These are phyloP conservation scores for Corythaeola cristata DNA, from an alignment of 2,113 vertebrate species.

Conservation along the genomic window DNA sequence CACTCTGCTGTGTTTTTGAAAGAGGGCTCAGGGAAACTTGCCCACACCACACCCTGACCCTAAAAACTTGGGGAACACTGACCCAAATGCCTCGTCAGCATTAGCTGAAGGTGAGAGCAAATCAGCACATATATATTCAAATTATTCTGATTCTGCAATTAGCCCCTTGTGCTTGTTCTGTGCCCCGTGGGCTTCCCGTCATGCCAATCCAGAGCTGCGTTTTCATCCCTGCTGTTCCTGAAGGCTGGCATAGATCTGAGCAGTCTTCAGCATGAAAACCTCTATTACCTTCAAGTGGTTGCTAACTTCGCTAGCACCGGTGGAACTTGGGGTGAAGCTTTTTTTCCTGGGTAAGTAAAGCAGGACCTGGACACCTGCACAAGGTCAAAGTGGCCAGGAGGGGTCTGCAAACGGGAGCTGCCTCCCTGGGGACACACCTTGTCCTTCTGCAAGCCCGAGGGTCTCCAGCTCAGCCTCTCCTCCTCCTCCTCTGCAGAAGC, in stretches of 20 bases:
- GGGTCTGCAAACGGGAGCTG: not conserved
- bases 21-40: not conserved
- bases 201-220: slow-evolving; percentile 28
- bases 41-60: slow-evolving; percentile 1
- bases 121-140: slow-evolving; percentile 20
- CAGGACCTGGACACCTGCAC: not conserved
- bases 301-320: not conserved
- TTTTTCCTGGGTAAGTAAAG: not conserved
- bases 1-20: not conserved
- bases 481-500: not conserved
- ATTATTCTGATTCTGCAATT: slow-evolving; percentile 41
- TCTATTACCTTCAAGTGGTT: not conserved
- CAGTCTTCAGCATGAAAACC: not conserved
- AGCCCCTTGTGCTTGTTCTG: slow-evolving; percentile 18
- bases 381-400: not conserved
- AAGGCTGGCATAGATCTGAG: slow-evolving; percentile 27
- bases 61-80: slow-evolving; percentile 19
- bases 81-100: not conserved
- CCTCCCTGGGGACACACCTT: not conserved
- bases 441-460: not conserved
- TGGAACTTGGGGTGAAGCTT: not conserved
- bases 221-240: slow-evolving; percentile 33
- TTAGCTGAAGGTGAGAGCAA: slow-evolving; percentile 35
- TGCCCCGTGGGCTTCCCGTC: not conserved
- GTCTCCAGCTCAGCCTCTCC: not conserved